Percentiles rank a stretch among this genome's conserved stretches.
Conservation (phyloP, 2,113 vertebrate species). For the Anser cygnoides region DNA sequence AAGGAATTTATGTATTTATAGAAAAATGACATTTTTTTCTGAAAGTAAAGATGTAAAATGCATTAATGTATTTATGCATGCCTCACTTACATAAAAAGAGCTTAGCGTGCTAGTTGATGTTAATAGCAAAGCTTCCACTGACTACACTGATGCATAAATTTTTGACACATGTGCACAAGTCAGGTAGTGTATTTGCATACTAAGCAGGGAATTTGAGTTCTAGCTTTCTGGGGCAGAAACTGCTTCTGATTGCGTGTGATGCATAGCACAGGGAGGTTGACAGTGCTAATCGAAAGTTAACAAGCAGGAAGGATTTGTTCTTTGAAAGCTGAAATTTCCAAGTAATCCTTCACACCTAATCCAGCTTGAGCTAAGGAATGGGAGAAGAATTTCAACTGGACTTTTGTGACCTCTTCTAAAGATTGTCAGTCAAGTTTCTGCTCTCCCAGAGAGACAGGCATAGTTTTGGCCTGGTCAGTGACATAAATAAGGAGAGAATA, state of each 20-base stretch:
- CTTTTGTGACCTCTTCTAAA: background rate
- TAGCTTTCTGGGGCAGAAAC: constrained; percentile 38
- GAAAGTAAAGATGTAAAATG: constrained; percentile 17
- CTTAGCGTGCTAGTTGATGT: constrained; percentile 12
- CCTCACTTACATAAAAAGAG: constrained; percentile 18
- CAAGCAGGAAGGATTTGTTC: constrained; percentile 48
- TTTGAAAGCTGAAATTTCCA: constrained; percentile 52
- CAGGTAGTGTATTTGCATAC: constrained; percentile 55
- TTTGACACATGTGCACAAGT: constrained; percentile 42
- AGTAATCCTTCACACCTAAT: constrained; percentile 50
- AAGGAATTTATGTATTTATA: constrained; percentile 19
- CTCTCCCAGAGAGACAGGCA: background rate
- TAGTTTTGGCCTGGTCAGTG: background rate
- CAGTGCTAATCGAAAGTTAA: constrained; percentile 49
- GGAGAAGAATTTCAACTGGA: background rate
- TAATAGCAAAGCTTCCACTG: constrained; percentile 27
- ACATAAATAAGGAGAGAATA: background rate
- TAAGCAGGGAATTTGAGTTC: constrained; percentile 11
- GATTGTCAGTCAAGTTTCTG: background rate
- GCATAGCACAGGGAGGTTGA: background rate
- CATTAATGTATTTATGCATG: constrained; percentile 33
- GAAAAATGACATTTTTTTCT: background rate
- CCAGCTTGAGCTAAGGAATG: background rate
- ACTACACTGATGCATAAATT: constrained; percentile 11
- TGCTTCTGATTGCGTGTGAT: constrained; percentile 3